Evolutionary conservation across 2,797 vertebrate species (phyloP), one percentile per base, ranked within the genome.

Genomic region (Intellagama lesueurii): DNA sequence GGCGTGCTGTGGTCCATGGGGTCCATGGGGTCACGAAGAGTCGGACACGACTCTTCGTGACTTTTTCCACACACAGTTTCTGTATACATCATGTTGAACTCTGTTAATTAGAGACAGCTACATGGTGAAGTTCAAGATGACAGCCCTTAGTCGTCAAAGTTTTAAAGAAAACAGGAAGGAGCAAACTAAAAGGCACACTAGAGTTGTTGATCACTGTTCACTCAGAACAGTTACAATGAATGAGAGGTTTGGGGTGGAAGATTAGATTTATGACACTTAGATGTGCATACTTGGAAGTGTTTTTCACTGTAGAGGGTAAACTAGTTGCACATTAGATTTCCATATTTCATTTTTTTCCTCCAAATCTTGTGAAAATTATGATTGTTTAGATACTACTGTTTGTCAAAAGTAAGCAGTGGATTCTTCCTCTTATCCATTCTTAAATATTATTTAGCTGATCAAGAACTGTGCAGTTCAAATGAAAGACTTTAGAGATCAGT

Each of bases 401-500:
- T 22, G 70, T 9, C 88, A 86, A 91, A 89, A 17, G 12, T 85
- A 90, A 85, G 60, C 28, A 9, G 7, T n/a, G 28, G 68, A 64
- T 68, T 40, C 70, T 89, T 89, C 4, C 6, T 24, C 22, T 22
- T 35, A 26, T 26, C 35, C 24, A 35, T 81, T 60, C 79, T 35
- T 81, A 64, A 81, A 3, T 26, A 40, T 14, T 32, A 30, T n/a
- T 49, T 49, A 49, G 5, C 7, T 82, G 19, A 19, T 69, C 49
- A n/a, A 30, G 35, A 85, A 81, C 24, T 30, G n/a, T 26, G 32
- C 0, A 93, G 86, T 30, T 91, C 83, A 91, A 52, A 17, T 90
- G 16, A 80, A 47, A 68, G 81, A 92, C 91, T 87, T 92, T 84
- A 69, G 88, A 73, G 0, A 8, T 90, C 92, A 83, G 66, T 89